Base-by-base conservation (phyloP, 2,797 vertebrate species). In the Arctocebus calabarensis region DNA sequence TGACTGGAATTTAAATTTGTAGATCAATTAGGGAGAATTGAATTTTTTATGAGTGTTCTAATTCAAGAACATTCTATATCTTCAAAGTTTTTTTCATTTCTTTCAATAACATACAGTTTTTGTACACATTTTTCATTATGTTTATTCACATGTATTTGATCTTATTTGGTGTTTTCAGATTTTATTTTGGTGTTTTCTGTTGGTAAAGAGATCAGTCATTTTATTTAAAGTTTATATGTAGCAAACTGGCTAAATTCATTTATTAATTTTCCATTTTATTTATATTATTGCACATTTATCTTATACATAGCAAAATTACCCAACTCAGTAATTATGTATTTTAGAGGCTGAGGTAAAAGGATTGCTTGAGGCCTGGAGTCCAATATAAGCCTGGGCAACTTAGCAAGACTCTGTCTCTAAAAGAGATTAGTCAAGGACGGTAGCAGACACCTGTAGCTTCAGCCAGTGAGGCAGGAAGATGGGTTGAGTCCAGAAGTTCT, bases 241-340 rank as follows among this genome's bases (percentile, higher is more conserved):
- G 88, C 22, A 70, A 70, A 70, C 22, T 43, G 57, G 62, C 34
- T 70, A 25, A 85, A 81, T 55, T 68, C 27, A 64, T 77, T 62
- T 86, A n/a, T 77, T 81, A 57, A 79, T 68, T 68, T 27, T 66
- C 22, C 37, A 37, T 88, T 78, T 78, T 89, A 88, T 70, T 81
- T 45, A n/a, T 59, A 70, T 70, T 23, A 5, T 62, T 52, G 52
- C 29, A 7, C 34, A 27, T 43, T 81, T 79, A 70, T 70, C 25
- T 62, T 79, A 3, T 55, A 37, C 43, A 57, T 81, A 43, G 52
- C 75, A 79, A 57, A 23, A 71, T 70, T 57, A 32, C 48, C 45
- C 40, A 70, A 17, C 62, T 79, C 43, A 32, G 52, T 59, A 27
- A 79, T 89, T 79, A 34, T 79, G 1, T 82, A 43, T 89, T 57